A percentile compares a stretch with the other conserved stretches of the same genome.
Conservation (phyloP, 2,113 vertebrate species). For the Nothocercus julius region DNA sequence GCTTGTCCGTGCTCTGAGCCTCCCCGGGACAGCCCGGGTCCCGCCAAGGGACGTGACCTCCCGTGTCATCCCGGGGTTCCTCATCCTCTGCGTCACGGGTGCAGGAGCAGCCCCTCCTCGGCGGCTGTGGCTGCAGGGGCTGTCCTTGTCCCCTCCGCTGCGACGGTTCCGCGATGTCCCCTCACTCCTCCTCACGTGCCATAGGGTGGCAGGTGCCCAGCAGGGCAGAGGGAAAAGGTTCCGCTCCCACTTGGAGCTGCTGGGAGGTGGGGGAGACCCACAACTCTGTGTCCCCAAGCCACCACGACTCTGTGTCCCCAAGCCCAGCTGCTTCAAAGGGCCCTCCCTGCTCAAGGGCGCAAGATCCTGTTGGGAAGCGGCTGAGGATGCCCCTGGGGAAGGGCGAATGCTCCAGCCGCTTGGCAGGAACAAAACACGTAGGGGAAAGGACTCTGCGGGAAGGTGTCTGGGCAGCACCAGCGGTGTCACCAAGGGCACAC, state of each 20-base stretch:
- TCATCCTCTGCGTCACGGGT: not conserved
- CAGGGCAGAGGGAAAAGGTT: not conserved
- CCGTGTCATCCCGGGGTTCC: not conserved
- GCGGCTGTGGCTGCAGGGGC: not conserved
- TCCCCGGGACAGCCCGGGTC: not conserved
- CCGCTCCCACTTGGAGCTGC: not conserved
- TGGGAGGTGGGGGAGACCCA: not conserved
- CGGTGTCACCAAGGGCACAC: accelerated
- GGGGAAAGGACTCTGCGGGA: not conserved
- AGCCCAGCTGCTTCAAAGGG: not conserved
- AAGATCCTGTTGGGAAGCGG: accelerated
- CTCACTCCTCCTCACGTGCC: not conserved
- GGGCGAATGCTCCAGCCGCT: accelerated
- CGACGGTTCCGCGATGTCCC: not conserved
- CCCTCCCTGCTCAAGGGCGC: not conserved
- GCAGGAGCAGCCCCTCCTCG: not conserved
- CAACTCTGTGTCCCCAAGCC: accelerated
- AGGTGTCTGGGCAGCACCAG: accelerated
- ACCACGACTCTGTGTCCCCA: accelerated
- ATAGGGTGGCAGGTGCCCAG: accelerated
- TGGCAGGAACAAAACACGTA: not conserved
- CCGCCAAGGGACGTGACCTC: accelerated
- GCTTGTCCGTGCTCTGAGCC: accelerated
- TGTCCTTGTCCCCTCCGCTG: not conserved
- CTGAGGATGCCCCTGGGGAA: not conserved